Conservation (phyloP, 2,797 vertebrate species). For the Megaceryle alcyon region DNA sequence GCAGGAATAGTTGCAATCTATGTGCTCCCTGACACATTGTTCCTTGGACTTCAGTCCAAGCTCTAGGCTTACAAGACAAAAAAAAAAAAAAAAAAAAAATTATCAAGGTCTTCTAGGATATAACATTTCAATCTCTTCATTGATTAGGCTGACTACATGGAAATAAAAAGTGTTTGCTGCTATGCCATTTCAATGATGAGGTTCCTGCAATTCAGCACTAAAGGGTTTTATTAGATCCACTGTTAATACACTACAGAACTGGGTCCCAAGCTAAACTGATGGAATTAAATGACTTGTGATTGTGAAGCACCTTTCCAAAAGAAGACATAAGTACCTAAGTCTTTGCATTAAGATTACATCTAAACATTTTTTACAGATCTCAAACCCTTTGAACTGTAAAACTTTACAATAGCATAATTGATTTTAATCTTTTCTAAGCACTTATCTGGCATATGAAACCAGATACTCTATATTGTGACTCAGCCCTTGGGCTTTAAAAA, state of each 20-base stretch:
- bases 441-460: slow-evolving; percentile 16
- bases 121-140: not conserved
- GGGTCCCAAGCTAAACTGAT: not conserved
- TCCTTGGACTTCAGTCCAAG: not conserved
- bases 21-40: not conserved
- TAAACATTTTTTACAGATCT: slow-evolving; percentile 40
- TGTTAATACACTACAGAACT: not conserved
- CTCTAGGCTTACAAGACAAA: not conserved
- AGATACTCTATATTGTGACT: not conserved
- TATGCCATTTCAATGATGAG: not conserved
- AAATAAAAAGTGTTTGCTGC: not conserved
- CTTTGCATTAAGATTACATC: slow-evolving; percentile 49
- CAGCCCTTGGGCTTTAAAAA: slow-evolving; percentile 19
- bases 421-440: slow-evolving; percentile 46
- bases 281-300: not conserved
- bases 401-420: slow-evolving; percentile 26
- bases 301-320: not conserved
- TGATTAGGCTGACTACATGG: not conserved
- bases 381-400: slow-evolving; percentile 38
- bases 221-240: not conserved
- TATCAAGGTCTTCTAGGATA: not conserved
- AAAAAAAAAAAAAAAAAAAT: too few species aligned
- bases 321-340: not conserved
- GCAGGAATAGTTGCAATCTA: rapidly evolving
- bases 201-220: not conserved